These are phyloP conservation scores for Anthophora plumipes DNA, from an alignment of 2,888 invertebrate species.

Conservation along the genomic window DNA sequence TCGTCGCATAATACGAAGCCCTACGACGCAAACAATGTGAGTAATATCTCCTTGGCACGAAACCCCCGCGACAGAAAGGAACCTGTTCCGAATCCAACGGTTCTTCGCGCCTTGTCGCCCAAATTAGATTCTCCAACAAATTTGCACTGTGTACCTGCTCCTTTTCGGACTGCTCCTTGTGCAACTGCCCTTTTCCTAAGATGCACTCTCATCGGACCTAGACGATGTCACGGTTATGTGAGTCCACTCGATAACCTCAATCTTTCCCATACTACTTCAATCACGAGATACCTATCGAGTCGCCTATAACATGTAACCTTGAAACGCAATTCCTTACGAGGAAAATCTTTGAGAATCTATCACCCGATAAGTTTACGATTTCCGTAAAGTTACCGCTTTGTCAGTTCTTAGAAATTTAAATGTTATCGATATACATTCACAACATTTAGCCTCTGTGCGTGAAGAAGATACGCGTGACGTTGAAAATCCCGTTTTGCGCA, in stretches of 20 bases:
- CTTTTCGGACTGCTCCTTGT: not conserved
- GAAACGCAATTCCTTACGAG: conserved; percentile 52
- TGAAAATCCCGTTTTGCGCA: conserved; percentile 37
- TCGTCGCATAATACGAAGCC: conserved; percentile 82
- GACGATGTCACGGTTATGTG: conserved; percentile 68
- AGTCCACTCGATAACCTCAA: conserved; percentile 73
- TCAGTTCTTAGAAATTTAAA: not conserved
- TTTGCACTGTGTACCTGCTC: not conserved
- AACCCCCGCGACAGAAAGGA: conserved; percentile 49
- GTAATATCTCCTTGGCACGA: conserved; percentile 75
- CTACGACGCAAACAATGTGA: conserved; percentile 85
- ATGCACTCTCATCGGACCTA: conserved; percentile 62
- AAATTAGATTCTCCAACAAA: conserved; percentile 40
- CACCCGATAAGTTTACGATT: not conserved
- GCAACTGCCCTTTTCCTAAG: conserved; percentile 64
- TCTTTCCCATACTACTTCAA: conserved; percentile 50
- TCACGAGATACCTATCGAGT: conserved; percentile 38
- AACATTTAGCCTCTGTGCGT: not conserved
- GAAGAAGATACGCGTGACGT: conserved; percentile 19
- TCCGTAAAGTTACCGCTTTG: not conserved
- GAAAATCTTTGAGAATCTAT: conserved; percentile 22
- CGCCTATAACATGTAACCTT: conserved; percentile 56
- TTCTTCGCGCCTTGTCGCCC: conserved; percentile 44
- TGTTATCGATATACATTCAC: not conserved
- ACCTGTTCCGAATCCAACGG: conserved; percentile 40